phyloP scores from a whole-genome alignment of 2,888 invertebrate genomes.

The Tortrix viridana region DNA sequence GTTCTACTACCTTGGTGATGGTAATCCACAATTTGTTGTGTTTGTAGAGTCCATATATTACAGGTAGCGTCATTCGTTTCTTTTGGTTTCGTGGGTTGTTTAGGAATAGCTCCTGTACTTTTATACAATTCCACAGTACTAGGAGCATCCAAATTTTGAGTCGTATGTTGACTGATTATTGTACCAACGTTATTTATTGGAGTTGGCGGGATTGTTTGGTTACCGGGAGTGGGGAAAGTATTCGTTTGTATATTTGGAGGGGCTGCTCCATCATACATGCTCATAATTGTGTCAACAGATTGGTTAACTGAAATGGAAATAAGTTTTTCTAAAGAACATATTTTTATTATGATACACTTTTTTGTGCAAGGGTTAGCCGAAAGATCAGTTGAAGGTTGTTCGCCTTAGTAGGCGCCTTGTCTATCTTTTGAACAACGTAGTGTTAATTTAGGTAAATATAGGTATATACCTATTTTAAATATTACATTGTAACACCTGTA shows the following conservation, averaged over 20 bases:
- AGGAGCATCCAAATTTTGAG: slow-evolving; percentile 26
- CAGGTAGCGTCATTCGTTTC: slow-evolving; percentile 9
- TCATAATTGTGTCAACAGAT: slow-evolving; percentile 61
- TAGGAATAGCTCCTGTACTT: slow-evolving; percentile 47
- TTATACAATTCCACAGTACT: slow-evolving; percentile 37
- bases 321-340: too few species aligned
- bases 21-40: slow-evolving; percentile 54
- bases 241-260: slow-evolving; percentile 1
- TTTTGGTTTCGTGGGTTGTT: slow-evolving; percentile 29
- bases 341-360: too few species aligned
- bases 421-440: too few species aligned
- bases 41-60: slow-evolving; percentile 55
- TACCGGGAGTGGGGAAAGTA: background rate
- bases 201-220: background rate
- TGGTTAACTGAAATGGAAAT: slow-evolving; percentile 53
- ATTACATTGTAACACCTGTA: too few species aligned
- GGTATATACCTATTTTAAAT: too few species aligned
- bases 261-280: slow-evolving; percentile 51
- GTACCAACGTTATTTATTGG: background rate
- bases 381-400: too few species aligned
- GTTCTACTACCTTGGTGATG: slow-evolving; percentile 83
- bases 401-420: too few species aligned
- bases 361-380: too few species aligned
- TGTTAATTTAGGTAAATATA: too few species aligned
- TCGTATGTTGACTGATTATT: slow-evolving; percentile 22